Base-by-base conservation (phyloP, 2,888 invertebrate genomes). In the Argyresthia albistria region DNA sequence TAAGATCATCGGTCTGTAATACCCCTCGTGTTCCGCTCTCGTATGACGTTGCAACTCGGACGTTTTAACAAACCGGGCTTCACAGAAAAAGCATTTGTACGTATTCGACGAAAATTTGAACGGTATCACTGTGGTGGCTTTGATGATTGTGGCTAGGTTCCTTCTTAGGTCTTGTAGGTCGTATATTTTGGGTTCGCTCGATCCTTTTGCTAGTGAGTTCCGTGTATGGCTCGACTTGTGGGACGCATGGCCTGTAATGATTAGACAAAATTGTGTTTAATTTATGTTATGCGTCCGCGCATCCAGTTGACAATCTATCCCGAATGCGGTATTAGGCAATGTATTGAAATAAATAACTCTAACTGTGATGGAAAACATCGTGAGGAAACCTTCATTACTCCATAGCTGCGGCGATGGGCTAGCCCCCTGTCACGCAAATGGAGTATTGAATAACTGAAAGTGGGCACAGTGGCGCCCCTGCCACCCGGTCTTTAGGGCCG, bases 51-150 rank as follows among this genome's bases (percentile, higher is more conserved):
- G 50, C 50, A 53, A 15, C 3, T 36, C 50, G n/a, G n/a, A 25
- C 9, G 46, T 16, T n/a, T 46, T 35, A 25, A 15, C 9, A 51
- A 58, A 56, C 12, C 48, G 54, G 9, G 42, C 46, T 35, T 53
- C 48, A 49, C 57, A 58, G 50, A 55, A 58, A 55, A 56, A 58
- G 37, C 57, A 58, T 35, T 54, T 52, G 55, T 55, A 58, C 7
- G 52, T 54, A 42, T 58, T 56, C 25, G 56, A 54, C 10, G 51
- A 50, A 50, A 52, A 58, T 14, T 54, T 45, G 51, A 58, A 58
- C 8, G 57, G 57, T n/a, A 54, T 45, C 4, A 55, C 52, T 1
- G 50, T 46, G 1, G 57, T 53, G 25, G 48, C 45, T 11, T 55
- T 10, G 4, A 58, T 51, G n/a, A 58, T 43, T 8, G 54, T 15